Base-by-base conservation (phyloP, 2,113 vertebrate genomes). In the Siniperca chuatsi region DNA sequence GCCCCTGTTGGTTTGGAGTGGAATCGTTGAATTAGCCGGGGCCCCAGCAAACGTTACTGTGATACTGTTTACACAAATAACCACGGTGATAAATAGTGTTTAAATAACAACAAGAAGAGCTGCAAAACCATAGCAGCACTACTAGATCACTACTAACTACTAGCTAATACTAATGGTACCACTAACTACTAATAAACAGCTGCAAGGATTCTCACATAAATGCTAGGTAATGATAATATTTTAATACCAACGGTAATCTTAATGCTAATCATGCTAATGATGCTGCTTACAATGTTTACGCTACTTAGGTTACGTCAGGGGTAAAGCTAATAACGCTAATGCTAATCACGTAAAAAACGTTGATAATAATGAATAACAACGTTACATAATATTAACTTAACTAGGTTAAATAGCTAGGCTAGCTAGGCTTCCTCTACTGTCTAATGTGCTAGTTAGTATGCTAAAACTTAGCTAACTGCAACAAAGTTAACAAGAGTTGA, bases 151-250 rank as follows among this genome's bases (percentile, higher is more conserved):
- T 23, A 55, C 23, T 33, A 33, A 44, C 40, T 40, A 40, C 37
- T 40, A 40, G 7, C 33, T 61, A 44, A 33, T 20, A 66, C 23
- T 33, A 60, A 42, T 46, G 37, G 1, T 21, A 69, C 7, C 55
- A 55, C 25, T 61, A 76, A 5, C 5, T 37, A 50, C 48, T 21
- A 37, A 60, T 29, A 29, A 29, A 3, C 70, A 68, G 23, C 78
- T 55, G 62, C 52, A 85, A 83, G 81, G 76, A 77, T 55, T 25
- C 52, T 48, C 75, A 62, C 78, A 65, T 71, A 69, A 76, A 69
- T 81, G 64, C 78, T 81, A 87, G 82, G 88, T 91, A 88, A 87
- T 66, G 83, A 70, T 81, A 72, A 69, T 70, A 75, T 70, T 81
- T 82, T 70, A 79, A 85, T 74, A 70, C n/a, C 18, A 55, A 44